Base-by-base conservation (phyloP, 2,888 invertebrate species). In the Scaptomyza flava region DNA sequence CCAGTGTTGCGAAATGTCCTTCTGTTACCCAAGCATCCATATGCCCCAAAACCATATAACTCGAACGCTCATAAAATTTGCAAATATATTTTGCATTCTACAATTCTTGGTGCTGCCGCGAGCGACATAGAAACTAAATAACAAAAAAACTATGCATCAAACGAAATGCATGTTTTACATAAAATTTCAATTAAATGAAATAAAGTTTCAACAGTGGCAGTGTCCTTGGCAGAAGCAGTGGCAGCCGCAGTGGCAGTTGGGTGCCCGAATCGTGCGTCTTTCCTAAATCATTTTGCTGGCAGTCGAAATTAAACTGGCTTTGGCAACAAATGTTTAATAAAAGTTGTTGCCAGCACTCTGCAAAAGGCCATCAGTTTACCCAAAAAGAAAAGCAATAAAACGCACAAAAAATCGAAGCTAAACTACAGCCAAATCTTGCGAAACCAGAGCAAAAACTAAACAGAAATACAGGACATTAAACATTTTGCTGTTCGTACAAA, bases 171-270 rank as follows among this genome's bases (percentile, higher is more conserved):
- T 87, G 87, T 80, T 84, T 84, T 82, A 85, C 84, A 84, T 84
- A 87, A 87, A 84, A 86, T 87, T 84, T 85, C 84, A 84, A 84
- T 84, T 84, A 84, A 84, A 81, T 71, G 65, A 66, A 79, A 84
- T 72, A 84, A 83, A 87, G 75, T 83, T 86, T 78, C 33, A 48
- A 31, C 59, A 51, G 34, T 50, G 42, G 63, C 58, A 68, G 56
- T 68, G 83, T 80, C 80, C 86, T 86, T 86, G 81, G 71, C 66
- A 65, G 45, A 47, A 56, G 36, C 62, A 64, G 43, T 53, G 58
- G 48, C 42, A 52, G 38, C 38, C 14, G 38, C 14, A 14, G 38
- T 38, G 14, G 38, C 63, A 58, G 59, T 67, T 61, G 51, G 60
- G 43, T 47, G 43, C 43, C 60, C 60, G 48, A 50, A 84, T 70